phyloP scores from a whole-genome alignment of 2,113 vertebrate genomes.

The Choloepus hoffmanni region DNA sequence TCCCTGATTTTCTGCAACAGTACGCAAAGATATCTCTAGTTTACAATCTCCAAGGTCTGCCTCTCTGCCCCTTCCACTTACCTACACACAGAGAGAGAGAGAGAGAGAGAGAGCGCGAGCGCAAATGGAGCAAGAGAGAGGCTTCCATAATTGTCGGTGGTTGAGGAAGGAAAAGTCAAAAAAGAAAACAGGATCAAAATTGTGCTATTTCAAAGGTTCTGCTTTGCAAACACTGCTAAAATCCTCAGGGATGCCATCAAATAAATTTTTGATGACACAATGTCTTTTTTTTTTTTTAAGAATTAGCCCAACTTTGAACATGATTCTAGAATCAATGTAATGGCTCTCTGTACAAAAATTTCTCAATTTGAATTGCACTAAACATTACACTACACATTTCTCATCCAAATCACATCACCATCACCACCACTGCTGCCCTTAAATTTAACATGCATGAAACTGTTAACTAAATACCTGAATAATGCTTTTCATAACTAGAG shows the following conservation, averaged over 20 bases:
- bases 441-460: neutral
- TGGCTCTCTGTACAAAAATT: neutral
- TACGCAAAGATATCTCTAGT: neutral
- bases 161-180: slow-evolving; percentile 17
- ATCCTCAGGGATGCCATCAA: slow-evolving; percentile 37
- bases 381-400: neutral
- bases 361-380: slow-evolving; percentile 34
- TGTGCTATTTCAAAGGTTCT: slow-evolving; percentile 21
- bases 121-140: too few species aligned
- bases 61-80: neutral
- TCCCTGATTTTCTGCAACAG: neutral
- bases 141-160: neutral
- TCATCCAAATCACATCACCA: slow-evolving; percentile 40
- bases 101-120: too few species aligned
- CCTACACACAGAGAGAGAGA: neutral
- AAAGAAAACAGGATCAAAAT: slow-evolving; percentile 1
- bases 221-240: slow-evolving; percentile 41
- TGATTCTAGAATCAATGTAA: neutral
- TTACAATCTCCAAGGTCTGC: neutral
- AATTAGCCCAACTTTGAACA: neutral
- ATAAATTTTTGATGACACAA: neutral
- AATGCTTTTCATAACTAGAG: slow-evolving; percentile 1
- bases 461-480: slow-evolving; percentile 16
- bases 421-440: neutral
- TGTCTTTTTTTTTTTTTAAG: neutral